These are phyloP conservation scores for Nematopogon swammerdamellus DNA, from an alignment of 2,888 invertebrate genomes.

Conservation along the genomic window DNA sequence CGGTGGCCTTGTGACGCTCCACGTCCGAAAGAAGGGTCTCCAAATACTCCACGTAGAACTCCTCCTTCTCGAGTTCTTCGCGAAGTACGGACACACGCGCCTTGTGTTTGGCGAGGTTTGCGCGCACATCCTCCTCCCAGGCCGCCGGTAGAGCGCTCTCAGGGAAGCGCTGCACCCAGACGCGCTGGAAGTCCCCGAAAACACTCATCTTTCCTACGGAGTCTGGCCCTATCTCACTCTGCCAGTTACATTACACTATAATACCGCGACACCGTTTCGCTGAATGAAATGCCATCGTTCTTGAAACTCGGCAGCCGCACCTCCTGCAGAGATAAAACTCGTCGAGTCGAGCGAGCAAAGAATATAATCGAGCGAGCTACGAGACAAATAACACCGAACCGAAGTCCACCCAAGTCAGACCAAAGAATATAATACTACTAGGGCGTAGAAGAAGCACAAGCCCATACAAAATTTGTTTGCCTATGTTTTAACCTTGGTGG, in stretches of 20 bases:
- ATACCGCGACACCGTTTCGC: too few relatives aligned
- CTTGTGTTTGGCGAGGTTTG: conserved; percentile 86
- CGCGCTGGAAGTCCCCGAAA: conserved; percentile 86
- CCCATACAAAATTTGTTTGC: too few relatives aligned
- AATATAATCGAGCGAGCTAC: too few relatives aligned
- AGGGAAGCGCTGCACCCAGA: conserved; percentile 89
- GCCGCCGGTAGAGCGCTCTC: conserved; percentile 87
- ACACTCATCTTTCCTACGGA: conserved; percentile 65
- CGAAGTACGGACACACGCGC: conserved; percentile 77
- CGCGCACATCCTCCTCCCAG: conserved; percentile 91
- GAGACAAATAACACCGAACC: too few relatives aligned
- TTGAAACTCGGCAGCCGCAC: neutral
- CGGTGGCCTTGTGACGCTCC: conserved; percentile 69
- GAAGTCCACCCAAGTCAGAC: too few relatives aligned
- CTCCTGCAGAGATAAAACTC: neutral
- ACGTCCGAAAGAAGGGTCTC: conserved; percentile 82
- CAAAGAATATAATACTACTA: too few relatives aligned
- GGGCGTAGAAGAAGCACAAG: too few relatives aligned
- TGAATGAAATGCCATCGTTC: neutral
- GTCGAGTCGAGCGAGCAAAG: too few relatives aligned
- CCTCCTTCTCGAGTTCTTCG: conserved; percentile 87
- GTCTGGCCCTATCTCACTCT: neutral
- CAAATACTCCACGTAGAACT: conserved; percentile 86
- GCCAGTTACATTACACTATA: neutral
- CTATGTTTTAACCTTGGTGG: too few relatives aligned